These are phyloP conservation scores for Agonopterix heracliana DNA, from an alignment of 2,888 invertebrate species.

Conservation along the genomic window DNA sequence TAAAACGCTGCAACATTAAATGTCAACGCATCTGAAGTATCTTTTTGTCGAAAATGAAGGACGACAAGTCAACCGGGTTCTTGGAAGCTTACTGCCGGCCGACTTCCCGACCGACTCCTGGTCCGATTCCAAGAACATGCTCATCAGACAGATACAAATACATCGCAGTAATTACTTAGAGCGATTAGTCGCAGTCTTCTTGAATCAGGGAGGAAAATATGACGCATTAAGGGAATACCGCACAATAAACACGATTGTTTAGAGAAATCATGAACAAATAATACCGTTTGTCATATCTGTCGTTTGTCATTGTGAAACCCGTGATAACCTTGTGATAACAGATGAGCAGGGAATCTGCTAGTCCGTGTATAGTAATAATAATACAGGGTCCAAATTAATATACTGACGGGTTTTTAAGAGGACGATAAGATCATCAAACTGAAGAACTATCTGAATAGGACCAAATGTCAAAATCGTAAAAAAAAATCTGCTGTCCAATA, in stretches of 20 bases:
- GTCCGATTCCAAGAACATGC: constrained; percentile 46
- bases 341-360: no score
- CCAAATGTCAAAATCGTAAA: no score
- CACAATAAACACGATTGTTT: neutral
- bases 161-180: constrained; percentile 23
- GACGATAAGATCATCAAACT: no score
- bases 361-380: no score
- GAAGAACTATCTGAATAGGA: no score
- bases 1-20: constrained; percentile 14
- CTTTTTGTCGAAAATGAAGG: constrained; percentile 39
- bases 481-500: no score
- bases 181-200: constrained; percentile 19
- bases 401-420: no score
- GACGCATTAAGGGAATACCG: neutral
- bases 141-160: constrained; percentile 19
- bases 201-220: constrained; percentile 10
- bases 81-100: constrained; percentile 37
- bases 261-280: neutral
- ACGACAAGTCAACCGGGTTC: constrained; percentile 40
- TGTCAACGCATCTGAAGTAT: constrained; percentile 25
- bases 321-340: no score
- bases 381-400: no score
- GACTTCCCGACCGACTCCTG: constrained; percentile 44
- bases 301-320: no score
- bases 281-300: no score